Conservation (phyloP, 2,888 invertebrate species). For the Limnephilus auricula region DNA sequence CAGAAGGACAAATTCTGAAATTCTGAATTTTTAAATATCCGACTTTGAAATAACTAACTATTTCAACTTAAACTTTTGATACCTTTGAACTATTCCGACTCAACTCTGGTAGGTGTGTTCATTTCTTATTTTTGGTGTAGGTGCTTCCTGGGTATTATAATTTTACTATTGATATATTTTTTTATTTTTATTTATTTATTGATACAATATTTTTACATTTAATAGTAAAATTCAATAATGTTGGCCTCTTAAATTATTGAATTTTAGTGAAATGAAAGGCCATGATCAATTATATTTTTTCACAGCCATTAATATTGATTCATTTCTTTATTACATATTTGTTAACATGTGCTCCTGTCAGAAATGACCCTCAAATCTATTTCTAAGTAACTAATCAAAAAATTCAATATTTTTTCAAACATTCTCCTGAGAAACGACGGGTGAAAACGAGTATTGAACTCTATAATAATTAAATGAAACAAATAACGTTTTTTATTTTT, state of each 20-base stretch:
- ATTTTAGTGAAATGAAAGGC: too few relatives aligned
- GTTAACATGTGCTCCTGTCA: background rate
- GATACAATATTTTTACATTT: too few relatives aligned
- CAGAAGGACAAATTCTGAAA: conserved; percentile 31
- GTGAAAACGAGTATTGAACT: background rate
- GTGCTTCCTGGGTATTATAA: background rate
- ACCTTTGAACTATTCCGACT: background rate
- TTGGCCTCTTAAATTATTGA: too few relatives aligned
- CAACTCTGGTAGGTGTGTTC: background rate
- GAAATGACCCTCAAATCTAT: background rate
- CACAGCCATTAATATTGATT: background rate
- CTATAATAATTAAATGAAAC: too few relatives aligned
- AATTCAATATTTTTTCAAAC: background rate
- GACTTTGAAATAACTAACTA: background rate
- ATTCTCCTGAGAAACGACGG: background rate
- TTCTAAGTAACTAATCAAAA: background rate
- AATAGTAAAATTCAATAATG: too few relatives aligned
- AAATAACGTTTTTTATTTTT: too few relatives aligned
- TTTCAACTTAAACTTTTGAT: background rate
- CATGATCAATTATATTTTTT: background rate
- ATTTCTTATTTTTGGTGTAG: background rate
- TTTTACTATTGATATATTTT: too few relatives aligned
- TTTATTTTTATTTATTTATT: too few relatives aligned
- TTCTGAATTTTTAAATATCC: background rate
- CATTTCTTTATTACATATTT: background rate